These are phyloP conservation scores for Biston betularia DNA, from an alignment of 2,888 invertebrate species.

Conservation along the genomic window DNA sequence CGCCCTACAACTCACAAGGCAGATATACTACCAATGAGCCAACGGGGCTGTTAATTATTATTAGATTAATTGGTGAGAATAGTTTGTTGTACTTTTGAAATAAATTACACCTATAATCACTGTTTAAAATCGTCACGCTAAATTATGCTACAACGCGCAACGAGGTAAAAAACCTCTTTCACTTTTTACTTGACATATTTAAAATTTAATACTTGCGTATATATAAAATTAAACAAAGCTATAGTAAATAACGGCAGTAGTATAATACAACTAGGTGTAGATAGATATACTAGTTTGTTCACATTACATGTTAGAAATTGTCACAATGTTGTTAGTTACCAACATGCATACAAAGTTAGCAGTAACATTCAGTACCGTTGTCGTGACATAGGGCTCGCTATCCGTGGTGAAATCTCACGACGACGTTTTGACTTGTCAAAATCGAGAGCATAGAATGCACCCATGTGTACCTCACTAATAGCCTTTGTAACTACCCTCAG, in stretches of 20 bases:
- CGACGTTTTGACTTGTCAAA: slow-evolving; percentile 59
- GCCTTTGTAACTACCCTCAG: slow-evolving; percentile 49
- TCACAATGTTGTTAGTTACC: slow-evolving; percentile 35
- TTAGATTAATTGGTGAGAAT: no score
- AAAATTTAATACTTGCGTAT: background rate
- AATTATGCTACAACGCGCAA: no score
- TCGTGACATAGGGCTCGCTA: slow-evolving; percentile 64
- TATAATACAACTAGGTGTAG: no score
- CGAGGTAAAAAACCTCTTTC: no score
- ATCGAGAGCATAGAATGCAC: slow-evolving; percentile 64
- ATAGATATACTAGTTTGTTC: background rate
- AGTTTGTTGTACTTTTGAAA: no score
- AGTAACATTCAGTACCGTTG: slow-evolving; percentile 40
- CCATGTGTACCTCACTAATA: slow-evolving; percentile 41
- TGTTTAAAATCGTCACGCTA: no score
- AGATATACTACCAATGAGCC: no score
- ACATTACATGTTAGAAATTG: slow-evolving; percentile 7
- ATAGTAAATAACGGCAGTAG: background rate
- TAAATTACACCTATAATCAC: no score
- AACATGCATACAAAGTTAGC: slow-evolving; percentile 37
- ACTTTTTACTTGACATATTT: no score
- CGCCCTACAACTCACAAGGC: no score
- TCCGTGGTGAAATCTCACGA: slow-evolving; percentile 76
- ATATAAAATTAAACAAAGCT: background rate
- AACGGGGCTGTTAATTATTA: no score